Evolutionary conservation across 2,888 invertebrate genomes (phyloP), one percentile per base, ranked within the genome.

Genomic region (Drosophila monieri): DNA sequence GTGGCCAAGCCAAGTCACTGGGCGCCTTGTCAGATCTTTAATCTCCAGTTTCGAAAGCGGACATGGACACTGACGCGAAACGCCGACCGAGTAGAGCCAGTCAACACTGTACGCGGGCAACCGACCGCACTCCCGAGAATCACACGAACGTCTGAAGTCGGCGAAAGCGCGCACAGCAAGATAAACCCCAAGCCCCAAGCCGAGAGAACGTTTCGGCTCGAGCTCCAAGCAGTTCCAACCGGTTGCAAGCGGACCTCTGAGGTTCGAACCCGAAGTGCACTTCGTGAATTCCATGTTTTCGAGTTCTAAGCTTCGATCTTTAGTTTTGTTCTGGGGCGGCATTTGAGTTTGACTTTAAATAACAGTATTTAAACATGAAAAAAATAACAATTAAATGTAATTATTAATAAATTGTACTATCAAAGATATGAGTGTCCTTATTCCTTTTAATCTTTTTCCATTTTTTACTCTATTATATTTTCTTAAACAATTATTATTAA

Each of bases 91-190:
- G 53, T 35, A 32, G 37, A 41, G 18, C 18, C 21, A 52, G 23
- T 35, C 10, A 23, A 15, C 14, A 10, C 15, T 21, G 39, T 64
- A 48, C 41, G 14, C 49, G 30, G 25, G 30, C 14, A 41, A 46
- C 71, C 37, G 54, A 64, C 84, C 84, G 70, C 57, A 54, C 75
- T 9, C 30, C 37, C 68, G 76, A 85, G 71, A 76, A 74, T 56
- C 74, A 81, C 83, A 88, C 79, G 88, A 88, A 81, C 72, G 88
- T 35, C 90, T 89, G 89, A 84, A 74, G 70, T 68, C 64, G 72
- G 59, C 67, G 56, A 67, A 62, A 53, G 68, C 71, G 71, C 58
- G 70, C 74, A 78, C 76, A 76, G 74, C 78, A 55, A 85, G 88
- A 80, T 88, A 89, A 86, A 79, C 72, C 79, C 80, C 73, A 80